Evolutionary conservation across 1,140 invertebrate genomes (phyloP).

Genomic region (Lepidurus arcticus): DNA sequence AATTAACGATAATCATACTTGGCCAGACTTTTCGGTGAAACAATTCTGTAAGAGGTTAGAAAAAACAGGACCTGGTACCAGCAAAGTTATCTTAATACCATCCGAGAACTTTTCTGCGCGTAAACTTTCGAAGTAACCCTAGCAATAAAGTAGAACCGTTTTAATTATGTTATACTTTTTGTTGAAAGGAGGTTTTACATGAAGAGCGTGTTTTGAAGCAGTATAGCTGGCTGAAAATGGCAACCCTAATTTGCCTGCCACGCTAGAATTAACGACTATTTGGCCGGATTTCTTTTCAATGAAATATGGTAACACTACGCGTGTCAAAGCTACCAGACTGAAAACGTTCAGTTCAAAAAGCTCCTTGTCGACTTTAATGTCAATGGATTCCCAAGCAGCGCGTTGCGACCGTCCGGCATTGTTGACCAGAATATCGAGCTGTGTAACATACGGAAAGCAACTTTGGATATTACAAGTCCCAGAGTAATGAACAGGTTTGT

Average conservation of each 20-base stretch:
- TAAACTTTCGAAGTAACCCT: slow-evolving; percentile 66
- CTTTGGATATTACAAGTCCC: not conserved
- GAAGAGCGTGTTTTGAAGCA: slow-evolving; percentile 72
- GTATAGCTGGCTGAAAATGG: slow-evolving; percentile 72
- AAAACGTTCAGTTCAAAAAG: slow-evolving; percentile 80
- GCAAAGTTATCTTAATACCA: slow-evolving; percentile 60
- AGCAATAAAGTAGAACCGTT: slow-evolving; percentile 22
- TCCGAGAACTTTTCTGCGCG: slow-evolving; percentile 55
- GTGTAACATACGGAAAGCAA: slow-evolving; percentile 27
- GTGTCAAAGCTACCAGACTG: slow-evolving; percentile 61
- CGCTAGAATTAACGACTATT: slow-evolving; percentile 64
- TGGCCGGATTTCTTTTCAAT: slow-evolving; percentile 55
- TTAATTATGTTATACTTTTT: not conserved
- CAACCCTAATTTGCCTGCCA: slow-evolving; percentile 60
- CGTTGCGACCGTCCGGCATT: slow-evolving; percentile 78
- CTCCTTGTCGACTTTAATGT: slow-evolving; percentile 66
- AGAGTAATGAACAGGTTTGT: not conserved
- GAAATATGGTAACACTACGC: slow-evolving; percentile 62
- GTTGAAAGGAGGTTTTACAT: slow-evolving; percentile 51
- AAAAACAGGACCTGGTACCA: slow-evolving; percentile 69
- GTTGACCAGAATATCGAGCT: slow-evolving; percentile 72
- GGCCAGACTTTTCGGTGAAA: slow-evolving; percentile 59
- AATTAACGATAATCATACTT: slow-evolving; percentile 46
- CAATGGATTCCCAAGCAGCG: slow-evolving; percentile 67
- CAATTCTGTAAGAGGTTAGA: slow-evolving; percentile 64